Evolutionary conservation across 2,888 invertebrate species (phyloP).

Genomic region (Notodonta dromedarius): DNA sequence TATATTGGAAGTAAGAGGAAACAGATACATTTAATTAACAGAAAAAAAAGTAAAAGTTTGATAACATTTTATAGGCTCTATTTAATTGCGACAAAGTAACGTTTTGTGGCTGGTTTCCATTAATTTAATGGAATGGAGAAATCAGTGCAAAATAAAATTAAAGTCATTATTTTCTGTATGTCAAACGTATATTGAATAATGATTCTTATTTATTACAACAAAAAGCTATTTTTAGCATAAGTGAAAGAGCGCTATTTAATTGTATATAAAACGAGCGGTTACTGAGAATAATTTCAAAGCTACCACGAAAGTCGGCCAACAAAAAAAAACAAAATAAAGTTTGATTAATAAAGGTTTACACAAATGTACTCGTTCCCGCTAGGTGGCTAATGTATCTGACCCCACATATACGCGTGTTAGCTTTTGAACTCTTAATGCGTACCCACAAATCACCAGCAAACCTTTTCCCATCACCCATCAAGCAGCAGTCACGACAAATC

Average conservation of each 20-base stretch:
- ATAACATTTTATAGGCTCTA: constrained; percentile 18
- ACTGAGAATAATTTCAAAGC: constrained; percentile 34
- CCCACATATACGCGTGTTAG: constrained; percentile 74
- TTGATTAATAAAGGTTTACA: constrained; percentile 76
- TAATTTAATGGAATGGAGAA: constrained; percentile 11
- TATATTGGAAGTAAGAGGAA: constrained; percentile 33
- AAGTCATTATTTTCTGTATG: background rate
- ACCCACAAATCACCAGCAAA: constrained; percentile 74
- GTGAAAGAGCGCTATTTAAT: background rate
- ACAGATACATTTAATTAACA: constrained; percentile 24
- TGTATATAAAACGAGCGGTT: constrained; percentile 8
- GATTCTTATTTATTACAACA: background rate
- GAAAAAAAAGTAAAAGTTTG: constrained; percentile 40
- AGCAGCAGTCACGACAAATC: constrained; percentile 80
- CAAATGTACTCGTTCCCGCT: constrained; percentile 67
- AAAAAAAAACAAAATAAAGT: constrained; percentile 44
- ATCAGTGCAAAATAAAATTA: constrained; percentile 2
- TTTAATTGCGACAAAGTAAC: constrained; percentile 41
- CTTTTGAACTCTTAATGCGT: constrained; percentile 78
- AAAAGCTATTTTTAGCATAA: background rate
- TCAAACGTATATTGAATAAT: background rate
- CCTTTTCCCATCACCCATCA: constrained; percentile 76
- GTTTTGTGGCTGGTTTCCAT: constrained; percentile 19
- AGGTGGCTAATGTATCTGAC: constrained; percentile 83
- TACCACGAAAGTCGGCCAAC: constrained; percentile 41